These are phyloP conservation scores for Tethya wilhelma DNA, from an alignment of 37 sponge, comb jelly and placozoan species.

Conservation along the genomic window DNA sequence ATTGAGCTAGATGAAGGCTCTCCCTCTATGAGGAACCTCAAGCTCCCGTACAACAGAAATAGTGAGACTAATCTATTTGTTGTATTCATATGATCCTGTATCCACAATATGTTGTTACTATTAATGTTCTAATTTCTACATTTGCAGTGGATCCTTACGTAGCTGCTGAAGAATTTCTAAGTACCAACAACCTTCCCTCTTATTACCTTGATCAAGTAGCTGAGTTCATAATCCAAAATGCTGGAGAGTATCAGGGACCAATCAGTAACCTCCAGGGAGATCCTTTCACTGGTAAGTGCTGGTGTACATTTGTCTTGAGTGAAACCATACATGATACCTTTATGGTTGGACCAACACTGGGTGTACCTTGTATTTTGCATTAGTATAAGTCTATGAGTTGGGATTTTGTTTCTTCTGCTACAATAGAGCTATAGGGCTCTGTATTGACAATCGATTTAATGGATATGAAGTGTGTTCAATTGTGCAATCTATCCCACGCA, in stretches of 20 bases:
- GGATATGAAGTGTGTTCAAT: no score
- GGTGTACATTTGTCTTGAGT: background rate
- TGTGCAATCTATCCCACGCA: no score
- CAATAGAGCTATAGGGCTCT: no score
- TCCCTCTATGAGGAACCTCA: constrained; percentile 68
- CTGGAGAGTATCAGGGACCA: constrained; percentile 46
- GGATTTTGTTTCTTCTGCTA: no score
- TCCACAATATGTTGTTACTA: background rate
- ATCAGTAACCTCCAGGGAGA: constrained; percentile 18
- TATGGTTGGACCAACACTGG: no score
- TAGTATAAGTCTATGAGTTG: no score
- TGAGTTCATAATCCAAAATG: constrained; percentile 74
- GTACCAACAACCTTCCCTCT: constrained; percentile 62
- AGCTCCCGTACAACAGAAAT: constrained; percentile 76
- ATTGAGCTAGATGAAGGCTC: constrained; percentile 78
- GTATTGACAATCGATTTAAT: no score
- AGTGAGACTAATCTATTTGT: constrained; percentile 40
- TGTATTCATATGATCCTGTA: background rate
- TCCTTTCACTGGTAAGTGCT: constrained; percentile 72
- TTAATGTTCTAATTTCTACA: background rate
- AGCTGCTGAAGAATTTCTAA: constrained; percentile 80
- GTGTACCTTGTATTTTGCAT: no score
- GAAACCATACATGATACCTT: no score
- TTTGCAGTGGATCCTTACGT: constrained; percentile 74
- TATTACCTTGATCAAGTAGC: constrained; percentile 84